Conservation (phyloP, 2,888 invertebrate species). For the Parnassius apollo region DNA sequence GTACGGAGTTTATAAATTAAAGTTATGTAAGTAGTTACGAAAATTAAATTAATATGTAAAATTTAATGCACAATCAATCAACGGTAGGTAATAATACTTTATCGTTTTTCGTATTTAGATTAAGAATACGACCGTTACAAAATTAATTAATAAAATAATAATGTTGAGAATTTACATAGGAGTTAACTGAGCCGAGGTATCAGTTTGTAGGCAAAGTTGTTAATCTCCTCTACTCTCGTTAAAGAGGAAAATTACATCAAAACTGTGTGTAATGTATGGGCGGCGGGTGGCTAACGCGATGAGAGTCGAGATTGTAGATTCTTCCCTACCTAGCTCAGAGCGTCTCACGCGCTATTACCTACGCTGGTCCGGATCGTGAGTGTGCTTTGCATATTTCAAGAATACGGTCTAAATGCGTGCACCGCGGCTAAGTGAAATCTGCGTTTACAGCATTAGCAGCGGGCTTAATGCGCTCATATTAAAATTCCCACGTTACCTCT, state of each 20-base stretch:
- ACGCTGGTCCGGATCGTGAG: conserved; percentile 59
- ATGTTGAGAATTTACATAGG: not conserved
- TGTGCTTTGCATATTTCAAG: conserved; percentile 77
- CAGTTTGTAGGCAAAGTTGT: conserved; percentile 10
- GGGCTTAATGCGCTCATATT: conserved; percentile 39
- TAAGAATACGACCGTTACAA: not conserved
- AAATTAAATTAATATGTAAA: too few species aligned
- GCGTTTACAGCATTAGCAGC: conserved; percentile 61
- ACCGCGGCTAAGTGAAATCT: conserved; percentile 68
- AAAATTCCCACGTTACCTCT: conserved; percentile 43
- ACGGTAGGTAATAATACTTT: too few species aligned
- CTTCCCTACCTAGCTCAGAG: conserved; percentile 47
- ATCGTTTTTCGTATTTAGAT: not conserved
- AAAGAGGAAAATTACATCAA: conserved; percentile 43
- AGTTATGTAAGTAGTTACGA: too few species aligned
- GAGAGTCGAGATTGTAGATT: conserved; percentile 50
- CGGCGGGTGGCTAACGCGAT: conserved; percentile 43
- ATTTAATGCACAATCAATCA: too few species aligned
- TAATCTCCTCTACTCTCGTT: conserved; percentile 27
- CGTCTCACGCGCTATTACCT: conserved; percentile 73
- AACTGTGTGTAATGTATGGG: conserved; percentile 48
- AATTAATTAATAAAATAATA: not conserved
- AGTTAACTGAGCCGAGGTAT: conserved; percentile 1
- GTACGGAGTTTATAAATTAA: too few species aligned
- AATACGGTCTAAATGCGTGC: conserved; percentile 69